A percentile compares a stretch with the other conserved stretches of the same genome.
Evolutionary conservation across 2,888 invertebrate genomes (phyloP).

Genomic region (Hyalella azteca): DNA sequence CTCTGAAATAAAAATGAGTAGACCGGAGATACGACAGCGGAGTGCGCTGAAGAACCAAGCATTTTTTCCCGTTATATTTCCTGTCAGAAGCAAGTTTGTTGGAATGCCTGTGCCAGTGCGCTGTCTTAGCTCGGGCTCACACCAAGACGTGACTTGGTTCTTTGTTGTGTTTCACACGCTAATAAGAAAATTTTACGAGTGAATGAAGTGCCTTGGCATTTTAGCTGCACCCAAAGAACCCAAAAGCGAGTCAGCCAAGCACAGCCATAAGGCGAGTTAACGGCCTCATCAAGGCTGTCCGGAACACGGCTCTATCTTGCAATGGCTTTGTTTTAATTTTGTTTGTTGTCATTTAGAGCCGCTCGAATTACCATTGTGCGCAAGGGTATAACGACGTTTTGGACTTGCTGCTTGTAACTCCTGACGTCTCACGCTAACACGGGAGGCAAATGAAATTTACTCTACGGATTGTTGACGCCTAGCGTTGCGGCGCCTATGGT

Average conservation of each 20-base stretch:
- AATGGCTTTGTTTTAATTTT: constrained; percentile 34
- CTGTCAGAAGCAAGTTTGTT: too few species aligned
- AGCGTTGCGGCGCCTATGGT: too few species aligned
- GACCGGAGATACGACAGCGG: background rate
- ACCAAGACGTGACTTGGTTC: background rate
- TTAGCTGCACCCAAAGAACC: constrained; percentile 18
- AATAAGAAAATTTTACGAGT: constrained; percentile 37
- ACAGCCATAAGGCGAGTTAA: constrained; percentile 33
- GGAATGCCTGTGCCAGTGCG: too few species aligned
- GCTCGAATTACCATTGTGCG: constrained; percentile 28
- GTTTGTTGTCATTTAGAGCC: constrained; percentile 34
- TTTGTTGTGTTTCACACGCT: constrained; percentile 13
- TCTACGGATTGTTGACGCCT: too few species aligned
- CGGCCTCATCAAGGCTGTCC: constrained; percentile 26
- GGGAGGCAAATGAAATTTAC: too few species aligned
- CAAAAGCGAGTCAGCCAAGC: background rate
- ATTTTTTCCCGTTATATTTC: too few species aligned
- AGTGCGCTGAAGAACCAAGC: too few species aligned
- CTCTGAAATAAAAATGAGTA: background rate
- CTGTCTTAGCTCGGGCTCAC: background rate
- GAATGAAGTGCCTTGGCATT: constrained; percentile 27
- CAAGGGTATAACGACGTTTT: constrained; percentile 7
- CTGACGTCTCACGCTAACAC: too few species aligned
- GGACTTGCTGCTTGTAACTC: background rate
- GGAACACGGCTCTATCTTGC: constrained; percentile 23